Conservation (phyloP, 2,113 vertebrate genomes). For the Pteruthius melanotis region DNA sequence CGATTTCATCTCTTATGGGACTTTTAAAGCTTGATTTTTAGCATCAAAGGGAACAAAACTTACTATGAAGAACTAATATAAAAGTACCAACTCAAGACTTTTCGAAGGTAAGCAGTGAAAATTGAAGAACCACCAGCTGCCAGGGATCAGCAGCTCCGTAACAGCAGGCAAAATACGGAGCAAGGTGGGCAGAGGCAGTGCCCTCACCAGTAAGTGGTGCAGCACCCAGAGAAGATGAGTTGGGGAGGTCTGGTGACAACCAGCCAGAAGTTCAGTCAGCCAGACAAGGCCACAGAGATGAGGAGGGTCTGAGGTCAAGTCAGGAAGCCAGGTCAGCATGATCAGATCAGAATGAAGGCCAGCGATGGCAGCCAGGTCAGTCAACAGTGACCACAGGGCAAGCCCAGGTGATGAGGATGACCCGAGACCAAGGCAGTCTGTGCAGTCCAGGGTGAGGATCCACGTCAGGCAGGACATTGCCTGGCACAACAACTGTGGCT, state of each 20-base stretch:
- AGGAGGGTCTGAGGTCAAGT: neutral
- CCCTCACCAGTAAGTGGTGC: too few species aligned
- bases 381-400: neutral
- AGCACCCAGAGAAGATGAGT: neutral
- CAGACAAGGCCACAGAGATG: neutral
- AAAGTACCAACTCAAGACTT: neutral
- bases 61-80: neutral
- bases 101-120: neutral
- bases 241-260: neutral
- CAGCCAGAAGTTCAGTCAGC: neutral
- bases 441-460: neutral
- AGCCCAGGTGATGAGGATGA: fast-evolving
- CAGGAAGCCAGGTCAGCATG: neutral
- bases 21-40: neutral
- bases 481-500: neutral
- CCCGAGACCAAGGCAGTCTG: neutral
- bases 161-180: neutral
- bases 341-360: neutral
- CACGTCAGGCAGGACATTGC: neutral
- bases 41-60: neutral
- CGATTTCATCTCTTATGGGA: fast-evolving
- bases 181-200: fast-evolving
- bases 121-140: neutral
- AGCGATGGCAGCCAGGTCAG: neutral
- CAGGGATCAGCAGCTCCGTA: neutral